phyloP scores from a whole-genome alignment of 2,888 invertebrate genomes.

The Rhagonycha lutea region DNA sequence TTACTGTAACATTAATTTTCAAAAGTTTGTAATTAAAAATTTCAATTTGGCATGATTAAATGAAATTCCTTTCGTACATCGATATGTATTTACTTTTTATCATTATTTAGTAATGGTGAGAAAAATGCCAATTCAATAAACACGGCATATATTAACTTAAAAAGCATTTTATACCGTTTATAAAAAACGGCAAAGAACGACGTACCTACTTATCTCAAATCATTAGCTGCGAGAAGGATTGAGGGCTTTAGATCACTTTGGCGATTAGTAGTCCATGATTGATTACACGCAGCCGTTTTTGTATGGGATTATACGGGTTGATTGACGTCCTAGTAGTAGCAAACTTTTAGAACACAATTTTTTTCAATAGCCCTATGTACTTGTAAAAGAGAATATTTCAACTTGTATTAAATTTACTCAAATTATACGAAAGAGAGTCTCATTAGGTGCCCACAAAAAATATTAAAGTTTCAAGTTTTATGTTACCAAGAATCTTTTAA shows the following conservation, averaged over 20 bases:
- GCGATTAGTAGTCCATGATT: conserved; percentile 33
- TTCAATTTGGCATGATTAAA: not conserved
- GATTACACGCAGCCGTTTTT: conserved; percentile 33
- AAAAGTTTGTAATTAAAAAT: not conserved
- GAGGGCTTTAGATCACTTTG: conserved; percentile 33
- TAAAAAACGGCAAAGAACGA: conserved; percentile 20
- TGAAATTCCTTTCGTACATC: not conserved
- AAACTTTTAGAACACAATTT: conserved; percentile 22
- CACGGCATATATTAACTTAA: conserved; percentile 1
- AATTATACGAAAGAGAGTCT: not conserved
- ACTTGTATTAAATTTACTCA: not conserved
- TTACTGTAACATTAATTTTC: not conserved
- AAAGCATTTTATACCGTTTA: not conserved
- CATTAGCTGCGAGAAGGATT: conserved; percentile 32
- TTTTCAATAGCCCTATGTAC: conserved; percentile 1
- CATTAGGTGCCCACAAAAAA: not conserved
- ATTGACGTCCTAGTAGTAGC: conserved; percentile 25
- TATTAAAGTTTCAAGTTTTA: not conserved
- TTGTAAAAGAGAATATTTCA: conserved; percentile 1
- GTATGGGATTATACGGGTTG: conserved; percentile 27
- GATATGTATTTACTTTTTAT: not conserved
- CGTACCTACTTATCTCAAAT: conserved; percentile 33
- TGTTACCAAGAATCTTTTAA: no score
- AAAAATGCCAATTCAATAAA: conserved; percentile 3
- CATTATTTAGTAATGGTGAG: not conserved